These are phyloP conservation scores for Micrastur ruficollis DNA, from an alignment of 2,797 vertebrate species.

Conservation along the genomic window DNA sequence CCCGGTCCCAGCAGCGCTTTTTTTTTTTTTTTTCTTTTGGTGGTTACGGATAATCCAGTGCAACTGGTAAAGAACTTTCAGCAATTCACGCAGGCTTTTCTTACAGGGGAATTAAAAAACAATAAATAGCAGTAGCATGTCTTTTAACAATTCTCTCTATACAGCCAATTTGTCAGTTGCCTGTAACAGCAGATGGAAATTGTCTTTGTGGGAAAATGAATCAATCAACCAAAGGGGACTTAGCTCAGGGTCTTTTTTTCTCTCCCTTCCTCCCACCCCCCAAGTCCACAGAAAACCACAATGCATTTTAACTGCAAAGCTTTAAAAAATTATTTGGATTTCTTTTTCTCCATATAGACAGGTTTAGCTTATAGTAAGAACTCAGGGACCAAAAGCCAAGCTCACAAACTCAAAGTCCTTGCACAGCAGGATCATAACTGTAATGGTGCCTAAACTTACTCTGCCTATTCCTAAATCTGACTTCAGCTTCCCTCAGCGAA, in stretches of 20 bases:
- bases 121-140: not conserved
- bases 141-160: not conserved
- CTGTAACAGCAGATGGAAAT: not conserved
- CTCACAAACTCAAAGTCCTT: not conserved
- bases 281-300: not conserved
- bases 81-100: too few species aligned
- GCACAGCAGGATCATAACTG: not conserved
- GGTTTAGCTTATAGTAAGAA: not conserved
- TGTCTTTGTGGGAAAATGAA: not conserved
- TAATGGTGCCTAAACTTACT: not conserved
- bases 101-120: too few species aligned
- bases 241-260: not conserved
- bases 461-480: not conserved
- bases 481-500: not conserved
- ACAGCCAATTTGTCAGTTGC: not conserved
- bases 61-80: too few species aligned
- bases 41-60: too few species aligned
- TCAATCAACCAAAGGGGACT: not conserved
- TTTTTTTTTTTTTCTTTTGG: too few species aligned
- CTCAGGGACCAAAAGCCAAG: not conserved
- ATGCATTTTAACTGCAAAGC: not conserved
- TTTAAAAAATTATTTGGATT: not conserved
- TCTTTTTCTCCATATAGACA: not conserved
- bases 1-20: too few species aligned
- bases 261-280: fast-evolving